A percentile compares a stretch with the other conserved stretches of the same genome.
These are phyloP conservation scores for Hippocampus abdominalis DNA, from an alignment of 2,113 vertebrate species.

Conservation along the genomic window DNA sequence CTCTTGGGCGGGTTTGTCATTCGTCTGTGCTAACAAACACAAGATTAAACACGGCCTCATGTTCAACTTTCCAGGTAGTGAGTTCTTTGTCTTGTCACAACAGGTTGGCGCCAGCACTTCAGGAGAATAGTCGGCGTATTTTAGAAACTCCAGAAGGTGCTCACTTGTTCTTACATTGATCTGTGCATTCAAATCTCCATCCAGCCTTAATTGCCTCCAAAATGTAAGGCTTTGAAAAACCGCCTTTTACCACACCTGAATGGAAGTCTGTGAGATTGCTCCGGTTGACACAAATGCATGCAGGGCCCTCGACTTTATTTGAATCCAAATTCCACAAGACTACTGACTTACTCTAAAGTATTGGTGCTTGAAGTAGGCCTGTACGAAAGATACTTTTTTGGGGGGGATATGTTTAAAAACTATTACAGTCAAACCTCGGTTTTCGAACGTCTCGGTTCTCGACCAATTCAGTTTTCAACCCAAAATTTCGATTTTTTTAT, in stretches of 20 bases:
- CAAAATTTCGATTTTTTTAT: no score
- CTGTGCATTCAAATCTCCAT: not conserved
- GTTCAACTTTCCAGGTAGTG: not conserved
- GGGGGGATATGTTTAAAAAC: no score
- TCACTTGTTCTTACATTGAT: not conserved
- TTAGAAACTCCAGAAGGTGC: not conserved
- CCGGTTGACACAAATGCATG: no score
- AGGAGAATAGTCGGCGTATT: not conserved
- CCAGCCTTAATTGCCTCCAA: not conserved
- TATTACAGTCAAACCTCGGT: no score
- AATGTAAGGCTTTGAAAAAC: not conserved
- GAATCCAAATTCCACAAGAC: no score
- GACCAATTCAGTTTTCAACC: no score
- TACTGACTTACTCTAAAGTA: no score
- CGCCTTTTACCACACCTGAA: not conserved
- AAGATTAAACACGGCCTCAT: not conserved
- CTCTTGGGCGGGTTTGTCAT: not conserved
- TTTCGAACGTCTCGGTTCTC: no score
- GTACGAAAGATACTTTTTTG: no score
- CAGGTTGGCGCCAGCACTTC: not conserved
- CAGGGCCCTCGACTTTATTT: no score
- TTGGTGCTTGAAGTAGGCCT: no score
- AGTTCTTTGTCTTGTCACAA: constrained; percentile 1
- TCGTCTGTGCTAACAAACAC: not conserved
- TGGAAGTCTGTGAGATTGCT: no score